Percentiles rank a stretch among this genome's conserved stretches.
These are phyloP conservation scores for Cephalopholis sonnerati DNA, from an alignment of 2,113 vertebrate species.

Conservation along the genomic window DNA sequence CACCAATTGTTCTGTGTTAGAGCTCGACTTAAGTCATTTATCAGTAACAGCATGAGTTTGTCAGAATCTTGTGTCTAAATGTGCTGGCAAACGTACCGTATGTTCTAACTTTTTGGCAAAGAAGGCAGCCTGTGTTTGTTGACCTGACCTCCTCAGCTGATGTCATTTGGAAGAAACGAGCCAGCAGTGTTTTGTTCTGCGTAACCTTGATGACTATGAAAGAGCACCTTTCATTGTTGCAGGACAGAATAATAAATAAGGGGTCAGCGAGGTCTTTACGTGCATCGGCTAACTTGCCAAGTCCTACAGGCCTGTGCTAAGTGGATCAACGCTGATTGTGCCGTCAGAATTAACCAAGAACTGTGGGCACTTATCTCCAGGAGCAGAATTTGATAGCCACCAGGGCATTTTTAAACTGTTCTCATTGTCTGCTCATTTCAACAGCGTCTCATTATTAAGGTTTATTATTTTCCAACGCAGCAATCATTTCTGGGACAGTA, in stretches of 20 bases:
- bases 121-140: conserved; percentile 3
- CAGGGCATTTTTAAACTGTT: conserved; percentile 35
- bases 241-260: conserved; percentile 47
- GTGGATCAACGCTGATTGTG: conserved; percentile 36
- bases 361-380: conserved; percentile 39
- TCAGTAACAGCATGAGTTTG: not conserved
- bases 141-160: not conserved
- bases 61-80: not conserved
- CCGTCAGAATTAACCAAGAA: conserved; percentile 45
- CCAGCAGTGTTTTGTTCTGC: conserved; percentile 23
- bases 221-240: conserved; percentile 52
- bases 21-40: not conserved
- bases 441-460: conserved; percentile 76
- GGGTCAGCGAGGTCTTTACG: conserved; percentile 32
- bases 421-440: conserved; percentile 68
- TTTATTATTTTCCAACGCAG: conserved; percentile 58
- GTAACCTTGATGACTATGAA: conserved; percentile 54
- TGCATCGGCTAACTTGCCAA: conserved; percentile 31
- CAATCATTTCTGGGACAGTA: conserved; percentile 54
- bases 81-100: not conserved
- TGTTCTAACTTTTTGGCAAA: conserved; percentile 27
- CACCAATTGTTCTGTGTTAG: not conserved
- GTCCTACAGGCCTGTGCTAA: conserved; percentile 34
- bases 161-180: too few species aligned
- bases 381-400: conserved; percentile 45